Conservation (phyloP, 2,797 vertebrate genomes). For the Anableps anableps region DNA sequence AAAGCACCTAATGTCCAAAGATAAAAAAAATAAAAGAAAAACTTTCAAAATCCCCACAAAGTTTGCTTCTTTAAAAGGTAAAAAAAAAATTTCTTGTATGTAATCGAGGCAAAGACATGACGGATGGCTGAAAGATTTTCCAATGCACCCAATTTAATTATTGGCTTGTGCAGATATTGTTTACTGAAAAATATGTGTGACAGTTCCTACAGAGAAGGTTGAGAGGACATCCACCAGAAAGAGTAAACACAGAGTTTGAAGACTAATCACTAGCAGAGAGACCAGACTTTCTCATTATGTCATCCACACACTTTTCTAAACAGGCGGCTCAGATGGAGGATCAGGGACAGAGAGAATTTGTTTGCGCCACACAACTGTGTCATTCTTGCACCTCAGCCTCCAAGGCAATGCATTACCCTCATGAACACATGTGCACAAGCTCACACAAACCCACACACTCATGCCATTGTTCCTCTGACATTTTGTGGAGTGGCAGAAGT, state of each 20-base stretch:
- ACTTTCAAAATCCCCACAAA: no score
- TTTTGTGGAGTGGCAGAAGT: slow-evolving; percentile 34
- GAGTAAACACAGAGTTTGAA: slow-evolving; percentile 35
- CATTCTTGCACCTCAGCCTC: slow-evolving; percentile 48
- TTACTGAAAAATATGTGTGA: slow-evolving; percentile 9
- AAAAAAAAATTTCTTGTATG: no score
- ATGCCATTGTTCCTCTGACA: slow-evolving; percentile 44
- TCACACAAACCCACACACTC: slow-evolving; percentile 3
- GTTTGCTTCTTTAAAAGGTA: no score
- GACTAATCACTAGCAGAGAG: slow-evolving; percentile 25
- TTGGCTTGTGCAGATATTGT: neutral
- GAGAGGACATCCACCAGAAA: slow-evolving; percentile 16
- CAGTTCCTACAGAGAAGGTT: slow-evolving; percentile 11
- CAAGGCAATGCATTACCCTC: slow-evolving; percentile 48
- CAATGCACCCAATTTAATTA: neutral
- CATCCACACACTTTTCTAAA: slow-evolving; percentile 43
- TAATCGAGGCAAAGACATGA: no score
- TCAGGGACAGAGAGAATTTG: slow-evolving; percentile 46
- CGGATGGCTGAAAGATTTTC: no score
- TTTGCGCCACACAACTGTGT: slow-evolving; percentile 51
- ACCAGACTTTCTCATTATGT: slow-evolving; percentile 46
- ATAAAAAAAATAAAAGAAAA: neutral
- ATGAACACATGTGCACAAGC: slow-evolving; percentile 25
- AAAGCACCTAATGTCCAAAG: neutral
- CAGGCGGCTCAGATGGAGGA: slow-evolving; percentile 49